Conservation (phyloP, 2,113 vertebrate genomes). For the Psilopsiagon aymara region DNA sequence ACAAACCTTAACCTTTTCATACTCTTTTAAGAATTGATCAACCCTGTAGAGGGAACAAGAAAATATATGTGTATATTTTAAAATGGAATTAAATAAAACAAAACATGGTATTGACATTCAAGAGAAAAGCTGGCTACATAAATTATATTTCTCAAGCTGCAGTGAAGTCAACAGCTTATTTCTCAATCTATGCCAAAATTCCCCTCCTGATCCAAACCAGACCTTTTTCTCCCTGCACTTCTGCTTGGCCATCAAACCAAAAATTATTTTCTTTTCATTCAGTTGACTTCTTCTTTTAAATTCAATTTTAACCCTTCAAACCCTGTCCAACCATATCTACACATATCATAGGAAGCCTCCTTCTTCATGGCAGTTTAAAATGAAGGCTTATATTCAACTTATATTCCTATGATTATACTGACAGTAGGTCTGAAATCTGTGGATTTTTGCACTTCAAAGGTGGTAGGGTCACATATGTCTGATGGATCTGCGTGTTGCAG, state of each 20-base stretch:
- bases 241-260: neutral
- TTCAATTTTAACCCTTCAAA: neutral
- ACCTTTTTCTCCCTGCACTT: neutral
- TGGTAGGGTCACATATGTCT: neutral
- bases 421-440: neutral
- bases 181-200: neutral
- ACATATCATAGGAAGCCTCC: neutral
- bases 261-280: neutral
- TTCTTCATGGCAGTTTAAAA: neutral
- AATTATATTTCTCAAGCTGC: conserved; percentile 7
- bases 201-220: neutral
- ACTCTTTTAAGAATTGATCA: conserved; percentile 55
- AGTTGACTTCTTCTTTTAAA: neutral
- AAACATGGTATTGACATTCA: conserved; percentile 55
- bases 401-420: neutral
- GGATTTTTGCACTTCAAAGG: neutral
- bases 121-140: neutral
- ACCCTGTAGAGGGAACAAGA: conserved; percentile 25
- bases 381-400: neutral
- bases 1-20: conserved; percentile 66
- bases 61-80: conserved; percentile 44
- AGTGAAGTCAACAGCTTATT: conserved; percentile 30
- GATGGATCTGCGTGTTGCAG: neutral
- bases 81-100: conserved; percentile 37
- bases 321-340: neutral